A percentile compares a stretch with the other conserved stretches of the same genome.
phyloP scores from a whole-genome alignment of 2,113 vertebrate species.

The Anoura caudifer region DNA sequence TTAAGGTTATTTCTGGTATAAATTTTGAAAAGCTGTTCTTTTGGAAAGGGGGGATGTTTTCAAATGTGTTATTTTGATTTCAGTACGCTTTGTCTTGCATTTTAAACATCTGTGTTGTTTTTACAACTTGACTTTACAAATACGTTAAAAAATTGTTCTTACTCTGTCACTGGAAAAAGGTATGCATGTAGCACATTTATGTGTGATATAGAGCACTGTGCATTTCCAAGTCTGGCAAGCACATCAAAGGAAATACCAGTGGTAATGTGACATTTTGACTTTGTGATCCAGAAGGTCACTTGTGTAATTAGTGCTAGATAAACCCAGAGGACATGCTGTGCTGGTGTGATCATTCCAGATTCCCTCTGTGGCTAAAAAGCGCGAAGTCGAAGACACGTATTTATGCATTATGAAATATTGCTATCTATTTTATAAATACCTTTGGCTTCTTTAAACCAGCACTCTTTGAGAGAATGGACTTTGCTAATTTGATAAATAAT shows the following conservation, averaged over 20 bases:
- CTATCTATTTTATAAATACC: not conserved
- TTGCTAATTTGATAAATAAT: not conserved
- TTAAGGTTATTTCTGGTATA: not conserved
- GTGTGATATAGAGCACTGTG: not conserved
- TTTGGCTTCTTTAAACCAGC: not conserved
- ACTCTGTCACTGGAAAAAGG: not conserved
- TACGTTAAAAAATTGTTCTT: not conserved
- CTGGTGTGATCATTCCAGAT: constrained; percentile 11
- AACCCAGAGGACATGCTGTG: constrained; percentile 25
- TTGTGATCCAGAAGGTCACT: constrained; percentile 44
- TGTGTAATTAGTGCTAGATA: constrained; percentile 56
- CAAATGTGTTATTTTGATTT: not conserved
- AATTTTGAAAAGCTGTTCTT: not conserved
- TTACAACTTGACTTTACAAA: not conserved
- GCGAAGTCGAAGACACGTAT: not conserved
- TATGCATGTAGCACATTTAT: not conserved
- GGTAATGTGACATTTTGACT: constrained; percentile 57
- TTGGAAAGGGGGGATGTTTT: not conserved
- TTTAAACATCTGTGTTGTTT: not conserved
- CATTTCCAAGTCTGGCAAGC: not conserved
- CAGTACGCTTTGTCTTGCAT: not conserved
- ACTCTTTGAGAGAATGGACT: not conserved
- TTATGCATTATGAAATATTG: constrained; percentile 4
- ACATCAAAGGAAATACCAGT: constrained; percentile 32
- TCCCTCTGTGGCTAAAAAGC: constrained; percentile 14